Base-by-base conservation (phyloP, 2,888 invertebrate genomes). In the Strigamia crassipes region DNA sequence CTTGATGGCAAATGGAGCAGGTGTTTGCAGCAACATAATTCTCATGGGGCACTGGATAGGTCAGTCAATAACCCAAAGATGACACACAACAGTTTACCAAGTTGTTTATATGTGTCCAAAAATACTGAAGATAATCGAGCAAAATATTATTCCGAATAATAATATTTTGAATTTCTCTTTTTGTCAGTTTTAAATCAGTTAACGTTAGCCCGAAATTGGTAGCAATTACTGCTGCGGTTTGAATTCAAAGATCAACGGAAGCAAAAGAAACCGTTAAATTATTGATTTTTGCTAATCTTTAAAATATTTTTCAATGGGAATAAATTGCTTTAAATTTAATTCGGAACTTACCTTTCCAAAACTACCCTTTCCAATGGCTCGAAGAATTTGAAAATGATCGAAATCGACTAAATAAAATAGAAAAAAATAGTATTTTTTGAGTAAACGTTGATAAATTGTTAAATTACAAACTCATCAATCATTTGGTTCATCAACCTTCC, bases 341-440 rank as follows among this genome's bases (percentile, higher is more conserved):
- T 27, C 3, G 27, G 1, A 27, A 86, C 91, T 89, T 89, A 94
- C 94, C 92, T 95, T 95, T 85, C 95, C 94, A 86, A 95, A 95
- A 87, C 94, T 94, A 82, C 95, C 95, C 88, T 94, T 93, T 79
- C 95, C 95, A 86, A 95, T 95, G 51, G 94, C 94, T 84, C 95
- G 89, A 81, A 95, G 89, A 84, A 95, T 93, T 90, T 94, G 93
- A 88, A 95, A 95, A 88, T 94, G 93, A 88, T 94, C 94, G 88
- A 94, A 94, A 88, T 93, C 93, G 83, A 94, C 83, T 83, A 42
- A 78, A 77, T n/a, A 82, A 56, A 82, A 51, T 46, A 73, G 5
- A 77, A 81, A 23, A n/a, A 34, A 61, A 46, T 9, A 13, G 5
- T 15, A 27, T 27, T 3, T 46, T 38, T 38, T 38, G 38, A 46